phyloP scores from a whole-genome alignment of 2,797 vertebrate species.

The Muscicapa striata region DNA sequence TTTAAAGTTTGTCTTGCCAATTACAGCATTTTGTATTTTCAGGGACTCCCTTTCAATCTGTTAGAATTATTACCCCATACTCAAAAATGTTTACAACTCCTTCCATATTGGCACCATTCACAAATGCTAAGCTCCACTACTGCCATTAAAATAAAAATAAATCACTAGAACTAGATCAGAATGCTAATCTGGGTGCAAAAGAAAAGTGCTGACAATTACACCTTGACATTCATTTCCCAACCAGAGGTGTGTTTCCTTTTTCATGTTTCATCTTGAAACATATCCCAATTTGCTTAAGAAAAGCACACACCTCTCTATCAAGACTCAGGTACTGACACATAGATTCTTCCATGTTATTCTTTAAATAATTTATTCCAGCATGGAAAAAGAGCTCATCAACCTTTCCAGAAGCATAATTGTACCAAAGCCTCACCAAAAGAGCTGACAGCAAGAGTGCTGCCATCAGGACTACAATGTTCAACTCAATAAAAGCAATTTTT shows the following conservation, averaged over 20 bases:
- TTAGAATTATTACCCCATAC: not conserved
- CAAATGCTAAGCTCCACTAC: not conserved
- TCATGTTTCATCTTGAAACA: not conserved
- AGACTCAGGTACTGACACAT: not conserved
- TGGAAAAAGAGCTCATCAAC: not conserved
- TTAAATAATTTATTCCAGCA: not conserved
- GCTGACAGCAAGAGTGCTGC: fast-evolving
- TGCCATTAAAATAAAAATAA: not conserved
- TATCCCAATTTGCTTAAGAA: not conserved
- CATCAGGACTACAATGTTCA: not conserved
- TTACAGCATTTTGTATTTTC: not conserved
- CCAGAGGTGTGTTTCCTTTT: not conserved
- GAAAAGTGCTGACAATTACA: not conserved
- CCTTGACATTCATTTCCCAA: not conserved
- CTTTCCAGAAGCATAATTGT: not conserved
- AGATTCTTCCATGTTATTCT: not conserved
- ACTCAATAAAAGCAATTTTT: not conserved
- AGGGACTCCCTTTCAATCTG: not conserved
- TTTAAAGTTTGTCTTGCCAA: not conserved
- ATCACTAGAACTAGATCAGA: not conserved
- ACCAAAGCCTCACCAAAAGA: not conserved
- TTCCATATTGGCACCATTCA: not conserved
- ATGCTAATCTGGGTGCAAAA: not conserved
- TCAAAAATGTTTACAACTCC: not conserved
- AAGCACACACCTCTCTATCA: not conserved